Base-by-base conservation (phyloP, 1,140 invertebrate species). In the Drosophila lacteicornis region DNA sequence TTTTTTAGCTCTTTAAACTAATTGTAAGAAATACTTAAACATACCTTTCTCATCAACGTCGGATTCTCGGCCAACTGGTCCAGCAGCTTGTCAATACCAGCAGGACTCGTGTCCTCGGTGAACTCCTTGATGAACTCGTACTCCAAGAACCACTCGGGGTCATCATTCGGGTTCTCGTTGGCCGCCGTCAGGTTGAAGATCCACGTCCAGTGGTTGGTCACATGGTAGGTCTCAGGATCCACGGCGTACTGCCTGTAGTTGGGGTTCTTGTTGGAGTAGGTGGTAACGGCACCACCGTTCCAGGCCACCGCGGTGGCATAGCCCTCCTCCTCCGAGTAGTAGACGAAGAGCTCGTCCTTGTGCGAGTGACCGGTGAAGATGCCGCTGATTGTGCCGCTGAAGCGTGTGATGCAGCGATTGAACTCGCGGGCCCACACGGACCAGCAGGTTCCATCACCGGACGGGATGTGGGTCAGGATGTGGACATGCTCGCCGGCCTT, bases 291-390 rank as follows among this genome's bases (percentile, higher is more conserved):
- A 15, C 97, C 97, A 1, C 95, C 95, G 61, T 97, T 96, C 94
- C 96, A 98, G 5, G 96, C 95, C 4, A 98, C 94, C 59, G 94
- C 95, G 0, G 95, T 94, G 0, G 96, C 90, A 66, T 94, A 79
- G 0, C 82, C 90, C 15, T 92, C 87, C 11, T 93, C 92, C 30
- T 94, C 92, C 3, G 93, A 79, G 80, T 96, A 96, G 92, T 95
- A 95, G 38, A 97, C 92, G 47, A 94, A 94, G 58, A 97, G 94
- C 82, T 97, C 95, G 80, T 97, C 97, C 15, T 94, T 94, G 80
- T 98, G 97, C 3, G 95, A 95, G 80, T 98, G 97, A 0, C 97
- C 97, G 78, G 96, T 96, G 91, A 97, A 98, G 91, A 97, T 96
- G 4, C 94, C 97, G 1, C 93, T 93, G 33, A 98, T 96, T 4